A percentile compares a stretch with the other conserved stretches of the same genome.
Evolutionary conservation across 2,888 invertebrate species (phyloP).

Genomic region (Danaus chrysippus): DNA sequence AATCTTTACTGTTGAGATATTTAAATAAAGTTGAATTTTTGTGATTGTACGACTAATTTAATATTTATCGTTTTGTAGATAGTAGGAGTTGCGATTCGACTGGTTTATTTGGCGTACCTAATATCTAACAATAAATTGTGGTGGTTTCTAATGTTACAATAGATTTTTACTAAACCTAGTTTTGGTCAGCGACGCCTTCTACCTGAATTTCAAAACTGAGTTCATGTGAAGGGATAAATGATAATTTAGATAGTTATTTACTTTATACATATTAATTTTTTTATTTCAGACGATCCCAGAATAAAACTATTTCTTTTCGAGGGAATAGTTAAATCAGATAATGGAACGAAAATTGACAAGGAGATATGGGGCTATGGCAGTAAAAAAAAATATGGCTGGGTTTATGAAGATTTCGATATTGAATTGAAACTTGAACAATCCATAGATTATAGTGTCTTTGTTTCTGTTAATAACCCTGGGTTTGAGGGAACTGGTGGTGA

Average conservation of each 20-base stretch:
- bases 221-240: too few species aligned
- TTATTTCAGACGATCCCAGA: slow-evolving; percentile 12
- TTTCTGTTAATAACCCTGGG: slow-evolving; percentile 14
- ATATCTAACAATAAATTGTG: too few species aligned
- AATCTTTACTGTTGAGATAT: too few species aligned
- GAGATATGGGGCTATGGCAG: slow-evolving; percentile 23
- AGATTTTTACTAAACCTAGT: too few species aligned
- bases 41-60: too few species aligned
- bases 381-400: slow-evolving; percentile 17
- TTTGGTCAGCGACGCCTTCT: too few species aligned
- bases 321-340: slow-evolving; percentile 11
- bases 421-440: slow-evolving; percentile 16
- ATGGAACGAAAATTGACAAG: slow-evolving; percentile 7
- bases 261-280: background rate
- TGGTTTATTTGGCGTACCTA: too few species aligned
- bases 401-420: slow-evolving; percentile 20
- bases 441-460: slow-evolving; percentile 18
- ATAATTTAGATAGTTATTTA: background rate
- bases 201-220: too few species aligned
- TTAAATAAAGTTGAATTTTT: too few species aligned
- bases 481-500: background rate
- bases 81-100: too few species aligned
- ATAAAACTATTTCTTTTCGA: slow-evolving; percentile 24
- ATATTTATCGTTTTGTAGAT: too few species aligned
- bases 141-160: too few species aligned